Percentiles rank a stretch among this genome's conserved stretches.
These are phyloP conservation scores for Orgyia antiqua DNA, from an alignment of 2,888 invertebrate genomes.

Conservation along the genomic window DNA sequence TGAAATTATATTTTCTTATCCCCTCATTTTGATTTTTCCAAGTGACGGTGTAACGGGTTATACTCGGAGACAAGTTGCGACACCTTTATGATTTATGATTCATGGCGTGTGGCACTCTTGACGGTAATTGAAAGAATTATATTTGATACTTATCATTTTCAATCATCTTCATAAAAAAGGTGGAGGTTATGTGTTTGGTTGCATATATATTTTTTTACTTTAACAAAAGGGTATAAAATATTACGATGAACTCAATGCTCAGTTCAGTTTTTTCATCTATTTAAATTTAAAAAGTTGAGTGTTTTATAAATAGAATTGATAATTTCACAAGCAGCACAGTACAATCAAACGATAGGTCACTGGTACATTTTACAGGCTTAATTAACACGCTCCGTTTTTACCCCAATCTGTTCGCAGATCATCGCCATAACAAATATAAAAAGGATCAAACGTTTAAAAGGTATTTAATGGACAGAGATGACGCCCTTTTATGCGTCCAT, in stretches of 20 bases:
- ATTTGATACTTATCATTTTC: slow-evolving; percentile 2
- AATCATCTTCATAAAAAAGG: no score
- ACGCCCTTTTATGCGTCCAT: slow-evolving; percentile 73
- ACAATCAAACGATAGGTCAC: no score
- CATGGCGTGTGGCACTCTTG: slow-evolving; percentile 34
- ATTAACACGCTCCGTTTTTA: slow-evolving; percentile 51
- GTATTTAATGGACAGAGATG: slow-evolving; percentile 75
- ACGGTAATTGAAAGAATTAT: slow-evolving; percentile 52
- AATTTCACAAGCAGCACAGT: no score
- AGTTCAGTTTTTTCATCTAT: no score
- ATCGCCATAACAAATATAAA: slow-evolving; percentile 69
- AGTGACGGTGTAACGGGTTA: slow-evolving; percentile 62
- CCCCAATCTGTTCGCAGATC: slow-evolving; percentile 62
- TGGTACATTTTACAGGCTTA: slow-evolving; percentile 46
- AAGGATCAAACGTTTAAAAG: slow-evolving; percentile 78
- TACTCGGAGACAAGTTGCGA: slow-evolving; percentile 54
- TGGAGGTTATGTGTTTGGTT: no score
- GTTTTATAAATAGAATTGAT: no score
- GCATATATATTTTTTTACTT: no score
- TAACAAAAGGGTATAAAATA: no score
- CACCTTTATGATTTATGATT: slow-evolving; percentile 67
- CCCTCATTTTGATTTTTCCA: slow-evolving; percentile 63
- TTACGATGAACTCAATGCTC: no score
- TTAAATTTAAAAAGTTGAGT: no score
- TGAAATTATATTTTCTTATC: slow-evolving; percentile 75